Base-by-base conservation (phyloP, 2,113 vertebrate genomes). In the Syngnathus typhle region DNA sequence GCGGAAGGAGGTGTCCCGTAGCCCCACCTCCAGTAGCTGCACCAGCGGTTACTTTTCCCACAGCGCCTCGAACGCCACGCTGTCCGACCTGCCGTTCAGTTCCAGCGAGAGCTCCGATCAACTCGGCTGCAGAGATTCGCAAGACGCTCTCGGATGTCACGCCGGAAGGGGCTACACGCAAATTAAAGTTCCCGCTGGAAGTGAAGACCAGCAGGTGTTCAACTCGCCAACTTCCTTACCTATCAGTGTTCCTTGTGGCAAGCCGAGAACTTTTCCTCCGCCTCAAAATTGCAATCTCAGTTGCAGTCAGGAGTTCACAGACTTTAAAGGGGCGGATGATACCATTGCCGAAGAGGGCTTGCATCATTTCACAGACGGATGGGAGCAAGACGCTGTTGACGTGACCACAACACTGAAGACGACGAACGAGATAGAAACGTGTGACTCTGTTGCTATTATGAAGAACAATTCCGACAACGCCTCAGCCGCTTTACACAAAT, bases 21-120 rank as follows among this genome's bases (percentile, higher is more conserved):
- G 97, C 83, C 96, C 97, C 61, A 98, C 96, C 15, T 90, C 93
- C 80, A 99, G 97, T 93, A 99, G 95, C 69, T 94, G 96, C 77
- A 98, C 97, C 44, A 98, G 96, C 60, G 97, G 97, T 76, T 99
- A 99, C 88, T 95, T 98, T 75, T 99, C 96, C 68, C 95, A 99
- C 88, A 98, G 97, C 90, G 94, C 94, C 90, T 99, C 97, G 73
- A 94, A 93, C 0, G 94, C 93, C 60, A 99, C 97, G 0, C 92
- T 99, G 55, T 99, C 95, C 1, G 97, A 98, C 85, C 89, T 95
- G 87, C 89, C 87, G 52, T 94, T 96, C 84, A 92, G 93, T 47
- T 88, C 88, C 73, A 98, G 95, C 47, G 95, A 97, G 79, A 98
- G 94, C 85, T 94, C 91, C 5, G 96, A 99, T 72, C 95, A 94